Percentiles rank a stretch among this genome's conserved stretches.
Evolutionary conservation across 2,113 vertebrate genomes (phyloP).

Genomic region (Ovibos moschatus): DNA sequence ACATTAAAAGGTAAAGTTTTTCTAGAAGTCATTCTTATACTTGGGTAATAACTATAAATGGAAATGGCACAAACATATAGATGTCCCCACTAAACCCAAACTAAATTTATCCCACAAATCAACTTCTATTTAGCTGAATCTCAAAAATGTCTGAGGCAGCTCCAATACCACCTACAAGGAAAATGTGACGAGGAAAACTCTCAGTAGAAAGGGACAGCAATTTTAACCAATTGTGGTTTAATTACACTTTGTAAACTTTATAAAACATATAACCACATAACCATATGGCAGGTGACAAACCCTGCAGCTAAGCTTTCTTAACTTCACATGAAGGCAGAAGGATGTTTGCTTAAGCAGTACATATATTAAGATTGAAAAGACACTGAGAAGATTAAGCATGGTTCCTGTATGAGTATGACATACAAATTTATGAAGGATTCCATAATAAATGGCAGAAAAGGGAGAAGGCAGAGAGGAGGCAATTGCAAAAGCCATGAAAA

Average conservation of each 20-base stretch:
- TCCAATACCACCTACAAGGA: background rate
- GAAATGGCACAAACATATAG: background rate
- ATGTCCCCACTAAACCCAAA: constrained; percentile 8
- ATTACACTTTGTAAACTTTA: constrained; percentile 5
- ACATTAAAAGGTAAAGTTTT: background rate
- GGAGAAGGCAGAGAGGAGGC: background rate
- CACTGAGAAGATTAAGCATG: background rate
- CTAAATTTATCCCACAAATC: background rate
- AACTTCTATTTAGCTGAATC: background rate
- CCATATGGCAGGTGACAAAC: background rate
- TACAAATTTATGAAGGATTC: background rate
- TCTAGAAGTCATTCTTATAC: background rate
- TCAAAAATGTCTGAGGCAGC: constrained; percentile 12
- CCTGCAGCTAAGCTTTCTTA: constrained; percentile 4
- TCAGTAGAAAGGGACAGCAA: background rate
- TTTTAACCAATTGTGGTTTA: constrained; percentile 31
- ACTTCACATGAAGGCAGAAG: background rate
- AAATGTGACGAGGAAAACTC: background rate
- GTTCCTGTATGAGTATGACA: background rate
- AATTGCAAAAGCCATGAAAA: background rate
- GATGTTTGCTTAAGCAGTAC: background rate
- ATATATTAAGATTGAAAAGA: background rate
- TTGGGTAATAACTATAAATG: background rate
- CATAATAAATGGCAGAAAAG: background rate
- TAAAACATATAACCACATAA: background rate